These are phyloP conservation scores for Gallinago paraguaiae DNA, from an alignment of 2,113 vertebrate genomes.

Conservation along the genomic window DNA sequence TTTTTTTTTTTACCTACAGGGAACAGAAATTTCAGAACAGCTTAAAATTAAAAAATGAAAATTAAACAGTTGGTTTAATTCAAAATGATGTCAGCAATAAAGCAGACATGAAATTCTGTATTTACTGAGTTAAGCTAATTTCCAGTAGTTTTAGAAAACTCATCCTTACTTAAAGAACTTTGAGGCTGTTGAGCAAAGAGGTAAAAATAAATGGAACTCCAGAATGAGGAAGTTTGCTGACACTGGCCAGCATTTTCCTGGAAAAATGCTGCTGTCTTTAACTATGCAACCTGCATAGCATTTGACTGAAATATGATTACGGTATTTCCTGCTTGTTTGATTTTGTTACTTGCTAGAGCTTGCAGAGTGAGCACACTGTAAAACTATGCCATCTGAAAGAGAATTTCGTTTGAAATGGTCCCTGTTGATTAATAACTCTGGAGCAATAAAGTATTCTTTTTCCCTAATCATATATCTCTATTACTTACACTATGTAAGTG, in stretches of 20 bases:
- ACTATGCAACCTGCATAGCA: not conserved
- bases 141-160: not conserved
- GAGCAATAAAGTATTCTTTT: not conserved
- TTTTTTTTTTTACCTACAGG: not conserved
- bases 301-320: not conserved
- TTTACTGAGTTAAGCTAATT: not conserved
- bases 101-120: not conserved
- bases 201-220: not conserved
- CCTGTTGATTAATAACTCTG: not conserved
- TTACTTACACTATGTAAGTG: not conserved
- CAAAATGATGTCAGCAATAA: not conserved
- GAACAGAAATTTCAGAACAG: not conserved
- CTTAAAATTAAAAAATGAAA: too few relatives aligned
- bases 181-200: not conserved
- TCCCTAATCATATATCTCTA: accelerated
- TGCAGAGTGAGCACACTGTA: not conserved
- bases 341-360: not conserved
- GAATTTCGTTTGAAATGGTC: not conserved
- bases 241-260: not conserved
- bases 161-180: not conserved
- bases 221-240: not conserved
- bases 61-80: not conserved
- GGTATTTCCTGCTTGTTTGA: not conserved
- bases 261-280: not conserved
- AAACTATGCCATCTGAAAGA: not conserved